Base-by-base conservation (phyloP, 35 echinoderm and acorn worm species). In the Apostichopus californicus region DNA sequence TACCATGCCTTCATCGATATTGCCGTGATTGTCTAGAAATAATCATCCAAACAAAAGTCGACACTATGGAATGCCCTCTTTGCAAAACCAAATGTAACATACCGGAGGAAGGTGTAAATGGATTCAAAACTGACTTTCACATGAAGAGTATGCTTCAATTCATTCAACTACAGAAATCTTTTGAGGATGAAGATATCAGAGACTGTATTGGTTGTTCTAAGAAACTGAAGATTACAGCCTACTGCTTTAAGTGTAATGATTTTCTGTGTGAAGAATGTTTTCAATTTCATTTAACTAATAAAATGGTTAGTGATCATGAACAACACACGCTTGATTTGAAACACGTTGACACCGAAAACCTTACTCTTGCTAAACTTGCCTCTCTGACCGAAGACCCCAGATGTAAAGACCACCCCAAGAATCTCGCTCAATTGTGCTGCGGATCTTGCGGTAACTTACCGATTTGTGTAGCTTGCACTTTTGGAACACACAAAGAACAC, bases 1-100 rank as follows among this genome's bases (percentile, higher is more conserved):
- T 87, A 66, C 86, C 86, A 25, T 87, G 86, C 58, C 86, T 87
- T 22, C 86, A 87, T 71, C 86, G 86, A 46, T 87, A 57, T 52
- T 87, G 86, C 46, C 57, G 64, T 21, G 64, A 65, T 2, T 87
- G 86, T 26, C 58, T 87, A 34, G 18, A 63, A 28, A 13, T 8
- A 9, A 23, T 66, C 6, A 7, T 87, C 6, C 14, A 87, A 14
- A 13, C 18, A 22, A 18, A 66, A 14, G 54, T 58, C 10, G 5
- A 61, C 8, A 12, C 14, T 4, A 5, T 81, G 13, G 55, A 53
- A 53, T 87, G 86, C 56, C 86, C 86, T 14, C 55, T 61, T 28
- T 90, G 88, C 15, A 90, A 57, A 77, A 90, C 52, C 17, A 57
- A 75, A 54, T 77, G 23, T 56, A 46, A 54, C 5, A 54, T 90